Conservation (phyloP, 2,888 invertebrate species). For the Tolmerus cingulatus region DNA sequence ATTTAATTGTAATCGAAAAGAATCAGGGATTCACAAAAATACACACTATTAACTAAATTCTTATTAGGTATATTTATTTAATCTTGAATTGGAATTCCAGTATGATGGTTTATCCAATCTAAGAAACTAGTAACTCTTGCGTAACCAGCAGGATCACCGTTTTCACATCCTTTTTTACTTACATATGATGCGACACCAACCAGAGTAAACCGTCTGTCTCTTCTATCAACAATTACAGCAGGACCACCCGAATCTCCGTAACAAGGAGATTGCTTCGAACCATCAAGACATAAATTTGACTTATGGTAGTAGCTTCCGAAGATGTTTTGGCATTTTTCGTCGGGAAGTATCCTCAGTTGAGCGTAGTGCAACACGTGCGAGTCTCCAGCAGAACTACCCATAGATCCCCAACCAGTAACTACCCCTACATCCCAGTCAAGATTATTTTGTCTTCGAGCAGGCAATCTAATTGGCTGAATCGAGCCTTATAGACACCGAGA, state of each 20-base stretch:
- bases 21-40: too few species aligned
- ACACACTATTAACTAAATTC: too few species aligned
- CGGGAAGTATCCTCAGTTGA: background rate
- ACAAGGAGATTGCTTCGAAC: background rate
- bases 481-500: background rate
- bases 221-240: background rate
- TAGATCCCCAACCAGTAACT: background rate
- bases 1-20: too few species aligned
- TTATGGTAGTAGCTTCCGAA: background rate
- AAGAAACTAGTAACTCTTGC: background rate
- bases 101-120: background rate
- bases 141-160: background rate
- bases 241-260: background rate
- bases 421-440: background rate
- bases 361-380: background rate
- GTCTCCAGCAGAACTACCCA: background rate
- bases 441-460: background rate
- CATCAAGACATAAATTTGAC: background rate
- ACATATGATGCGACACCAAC: background rate
- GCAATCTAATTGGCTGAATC: background rate
- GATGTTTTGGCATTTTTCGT: background rate
- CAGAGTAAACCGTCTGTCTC: background rate
- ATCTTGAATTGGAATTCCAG: background rate
- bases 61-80: too few species aligned
- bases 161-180: background rate